Evolutionary conservation across 1,140 invertebrate genomes (phyloP).

Genomic region (Hestina assimilis): DNA sequence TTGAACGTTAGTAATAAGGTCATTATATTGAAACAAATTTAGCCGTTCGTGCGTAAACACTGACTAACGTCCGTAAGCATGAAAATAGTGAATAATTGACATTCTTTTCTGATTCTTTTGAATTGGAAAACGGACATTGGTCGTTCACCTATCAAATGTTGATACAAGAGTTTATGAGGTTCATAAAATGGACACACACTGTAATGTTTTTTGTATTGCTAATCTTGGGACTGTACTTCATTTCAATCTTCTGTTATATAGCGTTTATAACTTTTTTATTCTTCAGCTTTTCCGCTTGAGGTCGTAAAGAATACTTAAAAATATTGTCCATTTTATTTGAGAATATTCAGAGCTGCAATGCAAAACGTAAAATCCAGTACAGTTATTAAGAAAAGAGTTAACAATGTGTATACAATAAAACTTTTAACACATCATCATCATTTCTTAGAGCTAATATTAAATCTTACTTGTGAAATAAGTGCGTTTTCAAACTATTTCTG

Average conservation of each 20-base stretch:
- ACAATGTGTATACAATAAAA: neutral
- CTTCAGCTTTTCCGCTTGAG: slow-evolving; percentile 36
- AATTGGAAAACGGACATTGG: neutral
- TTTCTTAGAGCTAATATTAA: neutral
- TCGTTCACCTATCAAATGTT: neutral
- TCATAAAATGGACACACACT: neutral
- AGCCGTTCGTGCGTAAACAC: slow-evolving; percentile 10
- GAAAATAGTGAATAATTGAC: slow-evolving; percentile 7
- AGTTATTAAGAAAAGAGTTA: neutral
- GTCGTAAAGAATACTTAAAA: slow-evolving; percentile 34
- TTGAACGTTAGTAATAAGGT: neutral
- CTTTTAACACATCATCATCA: neutral
- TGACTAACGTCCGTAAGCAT: neutral
- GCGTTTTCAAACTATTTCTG: neutral
- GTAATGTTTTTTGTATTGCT: neutral
- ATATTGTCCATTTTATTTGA: neutral
- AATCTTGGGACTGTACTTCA: neutral
- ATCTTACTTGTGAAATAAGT: neutral
- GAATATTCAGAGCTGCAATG: neutral
- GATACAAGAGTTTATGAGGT: neutral
- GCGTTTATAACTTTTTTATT: slow-evolving; percentile 32
- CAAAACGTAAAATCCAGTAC: neutral
- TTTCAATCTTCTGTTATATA: neutral
- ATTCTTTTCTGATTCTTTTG: neutral
- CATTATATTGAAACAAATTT: neutral